Percentiles rank a stretch among this genome's conserved stretches.
Evolutionary conservation across 2,113 vertebrate genomes (phyloP).

Genomic region (Nestor notabilis): DNA sequence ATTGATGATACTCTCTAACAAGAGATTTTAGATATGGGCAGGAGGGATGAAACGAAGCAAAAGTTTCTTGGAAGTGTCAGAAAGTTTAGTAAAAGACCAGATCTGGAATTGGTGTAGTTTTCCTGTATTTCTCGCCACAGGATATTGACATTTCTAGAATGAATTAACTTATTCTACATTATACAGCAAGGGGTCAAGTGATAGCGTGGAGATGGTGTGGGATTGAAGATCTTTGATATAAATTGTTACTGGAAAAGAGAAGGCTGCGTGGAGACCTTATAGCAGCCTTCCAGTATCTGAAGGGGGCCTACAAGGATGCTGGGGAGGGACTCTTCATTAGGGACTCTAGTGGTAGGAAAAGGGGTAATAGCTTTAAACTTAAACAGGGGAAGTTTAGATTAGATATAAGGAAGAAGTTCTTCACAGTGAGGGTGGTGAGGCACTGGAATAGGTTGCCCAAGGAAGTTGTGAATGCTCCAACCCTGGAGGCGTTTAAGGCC

Average conservation of each 20-base stretch:
- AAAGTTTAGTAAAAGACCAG: neutral
- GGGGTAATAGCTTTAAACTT: no score
- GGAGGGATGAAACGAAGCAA: neutral
- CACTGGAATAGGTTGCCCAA: no score
- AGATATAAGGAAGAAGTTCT: no score
- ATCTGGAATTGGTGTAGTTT: neutral
- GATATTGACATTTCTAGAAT: neutral
- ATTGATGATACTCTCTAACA: neutral
- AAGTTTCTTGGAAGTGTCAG: neutral
- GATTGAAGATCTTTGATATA: slow-evolving; percentile 26
- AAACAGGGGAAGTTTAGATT: no score
- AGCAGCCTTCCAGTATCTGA: no score
- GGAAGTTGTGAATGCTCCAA: no score
- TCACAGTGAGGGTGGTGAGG: no score
- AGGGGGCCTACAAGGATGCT: no score
- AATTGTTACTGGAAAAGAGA: neutral
- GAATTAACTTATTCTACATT: neutral
- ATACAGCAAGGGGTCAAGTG: neutral
- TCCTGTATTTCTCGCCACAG: neutral
- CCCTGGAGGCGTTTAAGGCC: no score
- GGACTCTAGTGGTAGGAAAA: no score
- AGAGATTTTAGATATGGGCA: neutral
- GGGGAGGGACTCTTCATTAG: no score
- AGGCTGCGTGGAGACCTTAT: no score
- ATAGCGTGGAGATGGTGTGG: neutral